Base-by-base conservation (phyloP, 2,113 vertebrate species). In the Hucho hucho region DNA sequence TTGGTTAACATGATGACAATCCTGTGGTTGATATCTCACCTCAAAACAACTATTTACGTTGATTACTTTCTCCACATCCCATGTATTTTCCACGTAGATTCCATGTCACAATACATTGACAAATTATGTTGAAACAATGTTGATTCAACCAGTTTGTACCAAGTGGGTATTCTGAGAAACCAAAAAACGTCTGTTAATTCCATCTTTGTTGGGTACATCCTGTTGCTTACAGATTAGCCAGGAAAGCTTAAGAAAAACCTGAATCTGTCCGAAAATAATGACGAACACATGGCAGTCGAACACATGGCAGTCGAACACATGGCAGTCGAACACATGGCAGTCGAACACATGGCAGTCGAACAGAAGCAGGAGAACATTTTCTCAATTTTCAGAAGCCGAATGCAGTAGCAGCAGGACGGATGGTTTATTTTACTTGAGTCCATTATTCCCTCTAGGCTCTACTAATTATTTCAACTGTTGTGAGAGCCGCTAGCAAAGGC, bases 391-490 rank as follows among this genome's bases (percentile, higher is more conserved):
- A 4, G 53, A 56, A 6, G 53, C 53, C 4, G 13, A 56, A 56
- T 16, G 37, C 37, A 12, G 37, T 9, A 37, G 32, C 32, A 43
- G 37, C 37, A 12, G 37, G 9, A 43, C 9, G 9, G 37, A 12
- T 11, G 53, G 25, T 22, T 64, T 3, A 49, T 71, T 47, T 25
- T 6, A 68, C 25, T 28, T 2, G 37, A 64, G 43, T 7, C 9
- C 22, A 69, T 72, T 24, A 56, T 11, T 47, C 20, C n/a, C n/a
- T 46, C 37, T 12, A 11, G 59, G n/a, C 61, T 37, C 59, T 47
- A 18, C 37, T 64, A 59, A 74, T 67, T 71, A 74, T 56, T 77
- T 71, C 3, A 66, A 70, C 49, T 77, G 77, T 71, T 9, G 49
- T 6, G 37, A 59, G 43, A 74, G 63, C 53, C 28, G 4, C 43